Evolutionary conservation across 2,113 vertebrate species (phyloP), one percentile per base, ranked within the genome.

Genomic region (Apodemus speciosus): DNA sequence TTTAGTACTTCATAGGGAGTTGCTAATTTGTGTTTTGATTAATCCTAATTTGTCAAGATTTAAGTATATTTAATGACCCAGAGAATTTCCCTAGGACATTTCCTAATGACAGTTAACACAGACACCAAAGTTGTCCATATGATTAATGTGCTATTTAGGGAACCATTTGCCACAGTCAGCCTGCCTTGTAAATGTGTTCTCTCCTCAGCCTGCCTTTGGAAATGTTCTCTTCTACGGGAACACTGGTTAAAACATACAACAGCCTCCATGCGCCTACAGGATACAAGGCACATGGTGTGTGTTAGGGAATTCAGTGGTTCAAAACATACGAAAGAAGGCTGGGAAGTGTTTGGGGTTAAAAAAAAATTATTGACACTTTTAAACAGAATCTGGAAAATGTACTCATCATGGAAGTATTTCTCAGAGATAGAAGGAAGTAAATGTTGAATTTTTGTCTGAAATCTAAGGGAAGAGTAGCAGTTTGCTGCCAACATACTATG

Each of bases 1-100:
- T 77, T 95, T 85, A 95, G 84, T 75, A 58, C 56, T 86, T 94
- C 85, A 79, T 75, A 77, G 53, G 72, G 49, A 96, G 80, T 80
- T 80, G 18, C 80, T 95, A 95, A 96, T 95, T 96, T 96, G 43
- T 92, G 64, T 89, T 96, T 95, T 96, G 88, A 96, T 92, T 96
- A 90, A 95, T 92, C 58, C 66, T 92, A 94, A 94, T 95, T 94
- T 90, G 58, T 96, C 77, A 95, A 90, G 60, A 87, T 95, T 92
- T 96, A 94, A 96, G 49, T 93, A 38, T 77, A 79, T 90, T 91
- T 96, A 96, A 95, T 91, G 79, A 88, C 60, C 71, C 87, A 92
- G 43, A 91, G 30, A 95, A 95, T 93, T 89, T 92, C 20, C 91
- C 69, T 46, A 92, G 87, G 95, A 93, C 93, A 90, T 90, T 94